A percentile compares a stretch with the other conserved stretches of the same genome.
Conservation (phyloP, 2,888 invertebrate genomes). For the Cosmia pyralina region DNA sequence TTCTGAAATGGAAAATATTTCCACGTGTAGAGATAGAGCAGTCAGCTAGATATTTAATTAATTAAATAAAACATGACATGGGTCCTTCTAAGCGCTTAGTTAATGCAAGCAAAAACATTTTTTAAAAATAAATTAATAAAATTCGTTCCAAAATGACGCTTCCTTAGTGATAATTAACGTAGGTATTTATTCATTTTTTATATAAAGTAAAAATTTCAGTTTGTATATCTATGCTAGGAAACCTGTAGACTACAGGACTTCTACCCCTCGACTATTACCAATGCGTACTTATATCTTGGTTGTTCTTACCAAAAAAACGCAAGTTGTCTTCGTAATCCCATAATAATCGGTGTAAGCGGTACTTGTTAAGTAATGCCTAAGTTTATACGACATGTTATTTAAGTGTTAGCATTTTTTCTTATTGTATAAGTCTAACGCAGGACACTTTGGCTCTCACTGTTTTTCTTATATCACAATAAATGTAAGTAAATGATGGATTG, state of each 20-base stretch:
- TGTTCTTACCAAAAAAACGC: constrained; percentile 58
- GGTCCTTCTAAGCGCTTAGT: constrained; percentile 64
- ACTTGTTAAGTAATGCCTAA: constrained; percentile 88
- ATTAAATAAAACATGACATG: constrained; percentile 59
- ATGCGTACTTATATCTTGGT: constrained; percentile 65
- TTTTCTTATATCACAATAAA: constrained; percentile 63
- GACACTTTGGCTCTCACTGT: constrained; percentile 77
- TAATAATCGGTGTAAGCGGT: constrained; percentile 82
- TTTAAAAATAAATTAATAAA: constrained; percentile 57
- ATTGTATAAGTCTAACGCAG: constrained; percentile 84
- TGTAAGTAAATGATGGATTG: constrained; percentile 56
- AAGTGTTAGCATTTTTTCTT: constrained; percentile 87
- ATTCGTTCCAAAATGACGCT: constrained; percentile 79
- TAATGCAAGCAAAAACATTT: constrained; percentile 55
- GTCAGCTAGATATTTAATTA: constrained; percentile 59
- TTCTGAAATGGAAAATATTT: constrained; percentile 42
- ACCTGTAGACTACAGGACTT: constrained; percentile 59
- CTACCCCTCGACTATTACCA: constrained; percentile 47
- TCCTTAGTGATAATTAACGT: constrained; percentile 79
- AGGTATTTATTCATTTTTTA: constrained; percentile 75
- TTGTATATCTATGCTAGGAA: constrained; percentile 68
- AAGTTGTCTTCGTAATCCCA: constrained; percentile 64
- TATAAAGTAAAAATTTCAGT: constrained; percentile 68
- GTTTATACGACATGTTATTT: constrained; percentile 86
- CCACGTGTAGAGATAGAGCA: constrained; percentile 47